Evolutionary conservation across 2,113 vertebrate genomes (phyloP).

Genomic region (Arenaria interpres): DNA sequence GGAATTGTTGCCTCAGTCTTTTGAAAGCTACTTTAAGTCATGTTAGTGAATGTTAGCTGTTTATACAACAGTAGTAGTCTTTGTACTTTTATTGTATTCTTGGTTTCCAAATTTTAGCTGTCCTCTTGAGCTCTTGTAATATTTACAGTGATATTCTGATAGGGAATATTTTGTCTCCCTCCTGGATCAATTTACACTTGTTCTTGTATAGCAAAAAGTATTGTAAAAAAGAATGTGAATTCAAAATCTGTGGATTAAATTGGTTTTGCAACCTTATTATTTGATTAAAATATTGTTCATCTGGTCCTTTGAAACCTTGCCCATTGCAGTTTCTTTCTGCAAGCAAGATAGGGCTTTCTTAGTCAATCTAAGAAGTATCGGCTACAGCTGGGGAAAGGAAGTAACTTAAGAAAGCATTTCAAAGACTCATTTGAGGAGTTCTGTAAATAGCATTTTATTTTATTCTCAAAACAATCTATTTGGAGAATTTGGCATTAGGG

Average conservation of each 20-base stretch:
- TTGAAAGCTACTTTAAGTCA: slow-evolving; percentile 3
- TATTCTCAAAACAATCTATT: background rate
- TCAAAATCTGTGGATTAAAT: background rate
- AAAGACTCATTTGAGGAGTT: background rate
- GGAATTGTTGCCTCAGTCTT: background rate
- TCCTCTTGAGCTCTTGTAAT: background rate
- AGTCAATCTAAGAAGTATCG: background rate
- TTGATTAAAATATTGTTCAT: background rate
- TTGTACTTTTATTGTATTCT: background rate
- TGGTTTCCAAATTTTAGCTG: background rate
- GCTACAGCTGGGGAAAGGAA: background rate
- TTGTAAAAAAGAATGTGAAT: background rate
- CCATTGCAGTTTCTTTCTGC: background rate
- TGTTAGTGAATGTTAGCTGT: background rate
- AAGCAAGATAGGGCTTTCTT: background rate
- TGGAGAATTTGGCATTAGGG: background rate
- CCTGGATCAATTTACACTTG: background rate
- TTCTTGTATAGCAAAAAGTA: background rate
- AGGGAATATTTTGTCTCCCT: background rate
- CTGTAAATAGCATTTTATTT: background rate
- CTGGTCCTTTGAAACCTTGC: background rate
- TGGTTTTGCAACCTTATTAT: background rate
- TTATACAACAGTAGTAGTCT: background rate
- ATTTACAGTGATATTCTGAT: background rate
- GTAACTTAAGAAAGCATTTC: background rate